Conservation (phyloP, 2,888 invertebrate genomes). For the Drosophila austrosaltans region DNA sequence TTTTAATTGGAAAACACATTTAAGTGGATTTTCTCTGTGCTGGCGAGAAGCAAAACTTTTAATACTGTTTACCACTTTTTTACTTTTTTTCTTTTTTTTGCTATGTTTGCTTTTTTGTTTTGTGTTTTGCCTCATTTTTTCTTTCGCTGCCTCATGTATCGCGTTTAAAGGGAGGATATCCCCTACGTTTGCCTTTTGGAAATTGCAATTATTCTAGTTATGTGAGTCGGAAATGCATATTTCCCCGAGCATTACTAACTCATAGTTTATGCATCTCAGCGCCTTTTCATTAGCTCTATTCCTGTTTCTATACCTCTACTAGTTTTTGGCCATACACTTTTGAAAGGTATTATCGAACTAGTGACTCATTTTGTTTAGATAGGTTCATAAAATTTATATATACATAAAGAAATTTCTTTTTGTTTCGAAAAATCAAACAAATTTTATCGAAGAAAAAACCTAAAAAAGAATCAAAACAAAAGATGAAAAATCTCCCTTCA, state of each 20-base stretch:
- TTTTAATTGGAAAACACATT: conserved; percentile 80
- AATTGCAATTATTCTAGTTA: conserved; percentile 54
- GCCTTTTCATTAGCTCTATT: conserved; percentile 69
- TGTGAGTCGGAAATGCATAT: conserved; percentile 44
- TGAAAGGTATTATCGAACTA: too few species aligned
- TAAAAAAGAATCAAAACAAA: too few species aligned
- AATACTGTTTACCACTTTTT: conserved; percentile 62
- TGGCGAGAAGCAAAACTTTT: conserved; percentile 57
- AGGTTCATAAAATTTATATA: too few species aligned
- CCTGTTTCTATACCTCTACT: background rate
- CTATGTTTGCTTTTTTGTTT: conserved; percentile 28
- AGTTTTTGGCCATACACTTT: too few species aligned
- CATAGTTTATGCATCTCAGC: conserved; percentile 66
- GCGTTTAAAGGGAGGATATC: conserved; percentile 60
- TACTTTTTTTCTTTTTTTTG: background rate
- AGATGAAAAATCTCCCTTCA: too few species aligned
- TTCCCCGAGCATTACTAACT: conserved; percentile 74
- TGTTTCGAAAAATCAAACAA: too few species aligned
- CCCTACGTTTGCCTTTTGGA: conserved; percentile 49
- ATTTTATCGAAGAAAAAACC: too few species aligned
- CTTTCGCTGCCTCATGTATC: conserved; percentile 38
- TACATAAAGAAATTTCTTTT: too few species aligned
- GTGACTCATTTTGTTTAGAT: too few species aligned
- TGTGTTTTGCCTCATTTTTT: conserved; percentile 5
- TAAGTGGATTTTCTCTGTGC: conserved; percentile 69